Conservation (phyloP, 1,140 invertebrate genomes). For the Aphaenogaster rudis region DNA sequence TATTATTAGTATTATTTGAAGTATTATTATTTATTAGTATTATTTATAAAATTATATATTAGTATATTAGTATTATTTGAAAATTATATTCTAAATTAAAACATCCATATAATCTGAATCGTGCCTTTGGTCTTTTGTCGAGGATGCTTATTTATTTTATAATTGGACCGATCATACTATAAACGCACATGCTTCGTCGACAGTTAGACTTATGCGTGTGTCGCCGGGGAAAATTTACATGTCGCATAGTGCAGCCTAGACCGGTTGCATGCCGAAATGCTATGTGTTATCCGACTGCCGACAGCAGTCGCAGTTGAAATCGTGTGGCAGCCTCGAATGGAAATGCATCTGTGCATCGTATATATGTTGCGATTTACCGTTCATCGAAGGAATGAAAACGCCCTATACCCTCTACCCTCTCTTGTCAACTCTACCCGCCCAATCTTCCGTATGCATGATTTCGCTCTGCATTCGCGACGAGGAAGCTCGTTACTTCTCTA, state of each 20-base stretch:
- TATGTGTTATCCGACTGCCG: slow-evolving; percentile 69
- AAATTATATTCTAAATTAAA: neutral
- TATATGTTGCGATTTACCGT: slow-evolving; percentile 65
- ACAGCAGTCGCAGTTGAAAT: slow-evolving; percentile 69
- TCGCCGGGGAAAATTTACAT: slow-evolving; percentile 74
- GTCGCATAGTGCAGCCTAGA: slow-evolving; percentile 54
- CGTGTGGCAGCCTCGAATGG: slow-evolving; percentile 57
- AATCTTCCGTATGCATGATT: neutral
- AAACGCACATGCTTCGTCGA: slow-evolving; percentile 66
- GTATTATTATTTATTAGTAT: no score
- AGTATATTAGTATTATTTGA: neutral
- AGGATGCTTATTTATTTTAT: slow-evolving; percentile 31
- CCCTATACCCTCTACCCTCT: neutral
- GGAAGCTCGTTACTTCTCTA: slow-evolving; percentile 63
- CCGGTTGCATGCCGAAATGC: slow-evolving; percentile 69
- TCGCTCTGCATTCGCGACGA: slow-evolving; percentile 8
- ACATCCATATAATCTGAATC: neutral
- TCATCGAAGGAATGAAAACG: slow-evolving; percentile 68
- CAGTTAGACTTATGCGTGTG: slow-evolving; percentile 73
- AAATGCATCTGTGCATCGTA: slow-evolving; percentile 64
- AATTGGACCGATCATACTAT: slow-evolving; percentile 47
- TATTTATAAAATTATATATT: neutral
- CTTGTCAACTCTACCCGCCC: neutral
- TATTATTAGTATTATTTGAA: no score
- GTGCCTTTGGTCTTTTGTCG: neutral